Evolutionary conservation across 2,797 vertebrate species (phyloP).

Genomic region (Emys orbicularis): DNA sequence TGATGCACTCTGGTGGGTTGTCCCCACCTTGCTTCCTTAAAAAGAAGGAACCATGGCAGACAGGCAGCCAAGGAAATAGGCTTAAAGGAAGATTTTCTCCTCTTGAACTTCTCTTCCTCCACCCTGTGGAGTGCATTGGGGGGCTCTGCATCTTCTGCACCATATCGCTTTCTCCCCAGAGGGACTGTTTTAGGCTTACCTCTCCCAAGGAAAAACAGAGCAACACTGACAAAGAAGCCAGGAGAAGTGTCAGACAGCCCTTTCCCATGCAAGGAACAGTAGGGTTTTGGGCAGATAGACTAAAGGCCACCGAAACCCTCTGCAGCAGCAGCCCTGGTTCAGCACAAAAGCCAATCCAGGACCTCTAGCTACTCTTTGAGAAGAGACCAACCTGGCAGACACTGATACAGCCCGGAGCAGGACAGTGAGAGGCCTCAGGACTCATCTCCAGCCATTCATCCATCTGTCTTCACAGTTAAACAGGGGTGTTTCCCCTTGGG

Average conservation of each 20-base stretch:
- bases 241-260: neutral
- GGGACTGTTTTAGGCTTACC: neutral
- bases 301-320: neutral
- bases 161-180: neutral
- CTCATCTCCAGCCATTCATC: neutral
- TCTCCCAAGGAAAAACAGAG: fast-evolving
- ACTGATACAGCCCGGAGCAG: neutral
- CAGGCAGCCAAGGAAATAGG: neutral
- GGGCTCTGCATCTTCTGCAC: neutral
- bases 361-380: neutral
- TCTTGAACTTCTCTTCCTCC: neutral
- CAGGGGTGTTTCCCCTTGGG: neutral
- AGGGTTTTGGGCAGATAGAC: neutral
- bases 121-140: neutral
- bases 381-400: neutral
- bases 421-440: neutral
- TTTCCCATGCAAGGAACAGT: neutral
- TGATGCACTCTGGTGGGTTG: neutral
- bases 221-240: neutral
- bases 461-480: neutral
- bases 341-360: neutral
- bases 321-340: neutral
- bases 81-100: neutral
- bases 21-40: neutral
- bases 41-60: neutral